Conservation (phyloP, 2,113 vertebrate species). For the Rhinogobius similis region DNA sequence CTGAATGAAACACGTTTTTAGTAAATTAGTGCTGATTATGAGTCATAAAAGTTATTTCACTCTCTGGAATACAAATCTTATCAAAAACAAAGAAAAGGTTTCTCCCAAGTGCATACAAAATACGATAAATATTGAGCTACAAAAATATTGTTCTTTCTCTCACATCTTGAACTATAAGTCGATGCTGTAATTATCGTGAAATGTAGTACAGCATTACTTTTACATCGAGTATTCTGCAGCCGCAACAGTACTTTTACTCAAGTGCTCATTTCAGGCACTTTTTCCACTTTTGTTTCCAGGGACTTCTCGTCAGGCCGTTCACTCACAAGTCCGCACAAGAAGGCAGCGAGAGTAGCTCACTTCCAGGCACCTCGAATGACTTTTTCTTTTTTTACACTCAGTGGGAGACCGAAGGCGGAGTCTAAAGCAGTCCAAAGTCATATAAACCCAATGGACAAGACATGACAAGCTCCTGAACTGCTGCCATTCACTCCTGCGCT, state of each 20-base stretch:
- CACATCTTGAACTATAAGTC: too few relatives aligned
- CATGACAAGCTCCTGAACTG: conserved; percentile 75
- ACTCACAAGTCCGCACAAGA: conserved; percentile 83
- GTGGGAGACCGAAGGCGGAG: conserved; percentile 79
- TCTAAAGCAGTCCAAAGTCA: conserved; percentile 48
- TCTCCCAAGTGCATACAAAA: too few relatives aligned
- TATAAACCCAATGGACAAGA: conserved; percentile 80
- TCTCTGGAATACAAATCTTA: too few relatives aligned
- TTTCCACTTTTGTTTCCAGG: conserved; percentile 64
- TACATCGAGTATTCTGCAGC: neutral
- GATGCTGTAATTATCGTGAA: too few relatives aligned
- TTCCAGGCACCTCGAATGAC: conserved; percentile 73
- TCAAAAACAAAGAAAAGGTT: too few relatives aligned
- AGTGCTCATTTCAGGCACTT: neutral
- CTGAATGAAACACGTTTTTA: too few relatives aligned
- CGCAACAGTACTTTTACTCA: neutral
- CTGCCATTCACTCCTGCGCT: conserved; percentile 66
- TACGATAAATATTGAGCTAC: too few relatives aligned
- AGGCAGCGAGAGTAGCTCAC: conserved; percentile 66
- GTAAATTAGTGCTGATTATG: too few relatives aligned
- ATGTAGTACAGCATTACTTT: neutral
- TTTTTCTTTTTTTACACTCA: conserved; percentile 42
- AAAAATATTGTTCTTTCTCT: too few relatives aligned
- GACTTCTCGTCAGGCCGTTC: conserved; percentile 71
- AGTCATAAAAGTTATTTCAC: too few relatives aligned